A percentile compares a stretch with the other conserved stretches of the same genome.
Conservation (phyloP, 2,113 vertebrate species). For the Lophochroa leadbeateri region DNA sequence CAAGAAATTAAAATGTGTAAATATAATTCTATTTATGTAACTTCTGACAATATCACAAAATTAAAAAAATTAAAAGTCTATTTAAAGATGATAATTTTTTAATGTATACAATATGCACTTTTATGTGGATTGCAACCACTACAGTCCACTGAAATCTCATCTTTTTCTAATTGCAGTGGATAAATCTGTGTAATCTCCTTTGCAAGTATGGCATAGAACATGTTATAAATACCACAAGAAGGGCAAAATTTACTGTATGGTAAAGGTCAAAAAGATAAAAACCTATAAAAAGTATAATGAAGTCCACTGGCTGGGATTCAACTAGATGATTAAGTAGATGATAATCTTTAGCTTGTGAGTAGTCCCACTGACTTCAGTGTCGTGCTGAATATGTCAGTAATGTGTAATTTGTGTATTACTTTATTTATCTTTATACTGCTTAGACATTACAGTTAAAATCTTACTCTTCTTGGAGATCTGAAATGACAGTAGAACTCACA, state of each 20-base stretch:
- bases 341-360: slow-evolving; percentile 3
- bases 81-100: not conserved
- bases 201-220: slow-evolving; percentile 34
- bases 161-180: slow-evolving; percentile 30
- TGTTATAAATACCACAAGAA: slow-evolving; percentile 59
- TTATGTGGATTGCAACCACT: not conserved
- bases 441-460: not conserved
- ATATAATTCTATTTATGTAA: not conserved
- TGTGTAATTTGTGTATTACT: not conserved
- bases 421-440: slow-evolving; percentile 8
- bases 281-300: slow-evolving; percentile 18
- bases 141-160: not conserved
- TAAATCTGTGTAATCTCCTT: slow-evolving; percentile 61
- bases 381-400: not conserved
- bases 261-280: slow-evolving; percentile 62
- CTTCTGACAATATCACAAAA: not conserved
- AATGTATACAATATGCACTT: not conserved
- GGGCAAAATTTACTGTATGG: slow-evolving; percentile 10
- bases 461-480: not conserved
- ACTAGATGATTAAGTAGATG: not conserved
- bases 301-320: slow-evolving; percentile 32
- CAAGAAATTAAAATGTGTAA: not conserved
- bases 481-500: not conserved
- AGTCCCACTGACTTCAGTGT: not conserved
- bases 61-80: not conserved